These are phyloP conservation scores for Amblyjoppa fuscipennis DNA, from an alignment of 2,888 invertebrate genomes.

Conservation along the genomic window DNA sequence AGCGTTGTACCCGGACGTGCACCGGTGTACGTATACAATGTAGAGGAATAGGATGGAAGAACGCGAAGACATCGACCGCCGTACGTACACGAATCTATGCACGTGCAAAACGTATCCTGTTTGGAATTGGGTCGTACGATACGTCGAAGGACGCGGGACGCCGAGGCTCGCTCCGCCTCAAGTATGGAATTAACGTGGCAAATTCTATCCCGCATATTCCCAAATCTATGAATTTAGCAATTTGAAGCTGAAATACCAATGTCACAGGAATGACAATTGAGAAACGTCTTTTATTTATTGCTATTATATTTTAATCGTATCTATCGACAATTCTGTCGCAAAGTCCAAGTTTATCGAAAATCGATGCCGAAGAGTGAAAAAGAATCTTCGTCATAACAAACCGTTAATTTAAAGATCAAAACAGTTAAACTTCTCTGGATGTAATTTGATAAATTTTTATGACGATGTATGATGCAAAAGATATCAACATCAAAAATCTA, in stretches of 20 bases:
- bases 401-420: not conserved
- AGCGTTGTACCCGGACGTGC: not conserved
- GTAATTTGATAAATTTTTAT: not conserved
- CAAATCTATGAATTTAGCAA: not conserved
- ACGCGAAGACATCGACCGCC: constrained; percentile 22
- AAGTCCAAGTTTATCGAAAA: not conserved
- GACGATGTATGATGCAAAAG: not conserved
- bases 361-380: not conserved
- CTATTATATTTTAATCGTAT: not conserved
- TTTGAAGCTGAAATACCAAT: too few relatives aligned
- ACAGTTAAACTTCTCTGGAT: too few relatives aligned
- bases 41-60: constrained; percentile 6
- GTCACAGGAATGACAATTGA: too few relatives aligned
- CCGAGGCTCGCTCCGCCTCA: constrained; percentile 7
- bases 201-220: constrained; percentile 19
- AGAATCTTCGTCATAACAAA: not conserved
- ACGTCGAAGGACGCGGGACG: constrained; percentile 51
- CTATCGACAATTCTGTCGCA: not conserved
- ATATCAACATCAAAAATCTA: too few relatives aligned
- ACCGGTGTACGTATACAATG: constrained; percentile 1
- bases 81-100: constrained; percentile 13
- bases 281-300: too few relatives aligned
- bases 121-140: constrained; percentile 54
- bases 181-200: constrained; percentile 31
- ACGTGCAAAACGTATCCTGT: constrained; percentile 26